Percentiles rank a stretch among this genome's conserved stretches.
Conservation (phyloP, 1,140 invertebrate species). For the Calliphora vicina region DNA sequence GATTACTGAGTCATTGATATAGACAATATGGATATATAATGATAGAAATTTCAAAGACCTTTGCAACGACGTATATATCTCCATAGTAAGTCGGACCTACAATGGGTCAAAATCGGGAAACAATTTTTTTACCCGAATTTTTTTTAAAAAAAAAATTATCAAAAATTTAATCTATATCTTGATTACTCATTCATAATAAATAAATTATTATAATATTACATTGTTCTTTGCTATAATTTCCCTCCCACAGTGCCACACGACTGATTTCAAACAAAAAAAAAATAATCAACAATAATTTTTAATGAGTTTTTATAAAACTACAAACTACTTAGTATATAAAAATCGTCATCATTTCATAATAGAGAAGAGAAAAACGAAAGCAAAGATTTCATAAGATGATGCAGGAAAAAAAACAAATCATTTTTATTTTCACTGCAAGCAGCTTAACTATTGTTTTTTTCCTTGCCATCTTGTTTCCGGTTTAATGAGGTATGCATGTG, state of each 20-base stretch:
- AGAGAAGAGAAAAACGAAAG: neutral
- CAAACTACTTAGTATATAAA: neutral
- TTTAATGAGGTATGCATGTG: neutral
- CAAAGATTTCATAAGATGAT: neutral
- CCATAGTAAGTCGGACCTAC: too few relatives aligned
- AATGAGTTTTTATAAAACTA: neutral
- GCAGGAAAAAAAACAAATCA: neutral
- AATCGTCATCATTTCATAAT: neutral
- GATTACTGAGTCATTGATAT: too few relatives aligned
- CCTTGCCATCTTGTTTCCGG: neutral
- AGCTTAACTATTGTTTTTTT: neutral
- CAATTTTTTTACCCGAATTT: too few relatives aligned
- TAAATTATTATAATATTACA: too few relatives aligned
- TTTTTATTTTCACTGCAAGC: neutral
- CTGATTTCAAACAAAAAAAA: neutral
- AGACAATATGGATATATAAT: too few relatives aligned
- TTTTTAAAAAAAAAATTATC: too few relatives aligned
- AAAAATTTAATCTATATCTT: too few relatives aligned
- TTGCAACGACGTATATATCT: too few relatives aligned
- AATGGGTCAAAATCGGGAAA: too few relatives aligned
- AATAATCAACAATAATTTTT: neutral
- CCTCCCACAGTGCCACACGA: neutral
- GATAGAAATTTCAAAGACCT: too few relatives aligned
- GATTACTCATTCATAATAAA: too few relatives aligned
- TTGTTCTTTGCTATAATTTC: neutral